These are phyloP conservation scores for Aromia moschata DNA, from an alignment of 2,888 invertebrate species.

Conservation along the genomic window DNA sequence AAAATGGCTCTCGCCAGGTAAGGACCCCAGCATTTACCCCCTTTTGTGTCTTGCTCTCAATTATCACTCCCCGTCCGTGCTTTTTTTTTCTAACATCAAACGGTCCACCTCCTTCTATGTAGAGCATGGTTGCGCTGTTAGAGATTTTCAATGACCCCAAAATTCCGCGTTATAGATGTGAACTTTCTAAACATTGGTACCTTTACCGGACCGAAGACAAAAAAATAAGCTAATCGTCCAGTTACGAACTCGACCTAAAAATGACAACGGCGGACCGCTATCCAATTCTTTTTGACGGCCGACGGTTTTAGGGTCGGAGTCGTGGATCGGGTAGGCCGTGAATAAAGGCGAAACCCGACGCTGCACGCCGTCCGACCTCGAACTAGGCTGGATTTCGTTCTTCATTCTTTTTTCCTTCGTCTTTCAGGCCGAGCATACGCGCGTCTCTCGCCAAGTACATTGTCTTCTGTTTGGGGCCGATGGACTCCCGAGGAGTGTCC, in stretches of 20 bases:
- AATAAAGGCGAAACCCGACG: too few relatives aligned
- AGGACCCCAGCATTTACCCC: constrained; percentile 22
- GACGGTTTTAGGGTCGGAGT: too few relatives aligned
- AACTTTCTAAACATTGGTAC: constrained; percentile 24
- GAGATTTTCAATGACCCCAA: constrained; percentile 58
- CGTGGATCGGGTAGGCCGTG: too few relatives aligned
- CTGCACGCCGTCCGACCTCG: constrained; percentile 23
- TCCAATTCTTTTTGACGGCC: too few relatives aligned
- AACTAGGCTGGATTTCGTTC: constrained; percentile 25
- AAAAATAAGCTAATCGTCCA: constrained; percentile 43
- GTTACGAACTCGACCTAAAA: constrained; percentile 19
- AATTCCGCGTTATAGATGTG: constrained; percentile 46
- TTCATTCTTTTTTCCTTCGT: constrained; percentile 19
- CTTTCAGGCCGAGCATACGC: constrained; percentile 16
- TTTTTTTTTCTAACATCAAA: not conserved
- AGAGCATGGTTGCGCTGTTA: constrained; percentile 53
- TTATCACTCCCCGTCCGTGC: too few relatives aligned
- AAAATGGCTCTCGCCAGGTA: constrained; percentile 51
- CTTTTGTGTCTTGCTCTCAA: too few relatives aligned
- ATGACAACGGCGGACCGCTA: not conserved
- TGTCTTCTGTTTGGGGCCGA: constrained; percentile 48
- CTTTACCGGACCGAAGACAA: constrained; percentile 43
- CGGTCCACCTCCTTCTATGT: constrained; percentile 47
- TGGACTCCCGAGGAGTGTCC: constrained; percentile 50
- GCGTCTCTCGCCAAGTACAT: constrained; percentile 33